Conservation (phyloP, 2,797 vertebrate genomes). For the Microhierax caerulescens region DNA sequence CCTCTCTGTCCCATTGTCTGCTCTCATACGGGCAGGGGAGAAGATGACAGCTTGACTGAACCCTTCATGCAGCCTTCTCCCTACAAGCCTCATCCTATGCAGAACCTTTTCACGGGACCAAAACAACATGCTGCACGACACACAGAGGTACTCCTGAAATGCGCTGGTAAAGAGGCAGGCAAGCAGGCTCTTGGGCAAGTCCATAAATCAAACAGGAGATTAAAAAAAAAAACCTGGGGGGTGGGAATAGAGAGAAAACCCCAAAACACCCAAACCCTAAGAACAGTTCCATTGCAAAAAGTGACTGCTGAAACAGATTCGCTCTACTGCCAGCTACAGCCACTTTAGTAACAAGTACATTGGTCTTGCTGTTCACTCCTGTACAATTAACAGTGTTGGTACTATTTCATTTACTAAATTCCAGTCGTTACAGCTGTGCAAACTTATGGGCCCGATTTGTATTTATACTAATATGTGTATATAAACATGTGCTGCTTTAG, state of each 20-base stretch:
- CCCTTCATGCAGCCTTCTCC: neutral
- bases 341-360: neutral
- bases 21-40: neutral
- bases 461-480: constrained; percentile 21
- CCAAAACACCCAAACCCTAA: accelerated
- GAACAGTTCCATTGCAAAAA: neutral
- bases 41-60: neutral
- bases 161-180: neutral
- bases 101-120: neutral
- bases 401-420: constrained; percentile 32
- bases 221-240: neutral
- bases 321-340: neutral
- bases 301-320: neutral
- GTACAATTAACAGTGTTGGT: constrained; percentile 33
- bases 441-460: constrained; percentile 36
- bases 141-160: neutral
- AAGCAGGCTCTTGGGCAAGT: neutral
- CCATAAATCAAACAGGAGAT: neutral
- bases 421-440: constrained; percentile 57
- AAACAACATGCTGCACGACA: neutral
- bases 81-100: accelerated
- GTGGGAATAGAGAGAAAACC: accelerated
- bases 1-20: neutral
- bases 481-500: constrained; percentile 12
- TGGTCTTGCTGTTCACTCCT: neutral